Conservation (phyloP, 2,113 vertebrate species). For the Hiodon alosoides region DNA sequence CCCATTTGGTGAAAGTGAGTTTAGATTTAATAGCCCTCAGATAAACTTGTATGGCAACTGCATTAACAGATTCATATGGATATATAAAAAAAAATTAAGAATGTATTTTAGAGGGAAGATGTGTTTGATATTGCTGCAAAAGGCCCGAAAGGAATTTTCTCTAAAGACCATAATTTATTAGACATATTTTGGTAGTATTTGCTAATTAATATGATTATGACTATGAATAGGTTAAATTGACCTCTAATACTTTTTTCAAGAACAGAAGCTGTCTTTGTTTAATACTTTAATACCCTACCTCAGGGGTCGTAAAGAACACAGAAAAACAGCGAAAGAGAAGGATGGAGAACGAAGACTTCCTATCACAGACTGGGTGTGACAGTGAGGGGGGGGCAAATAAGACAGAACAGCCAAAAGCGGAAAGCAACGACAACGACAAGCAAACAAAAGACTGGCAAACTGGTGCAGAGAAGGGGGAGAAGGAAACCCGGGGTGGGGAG, state of each 20-base stretch:
- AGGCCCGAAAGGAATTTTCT: too few species aligned
- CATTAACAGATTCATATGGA: too few species aligned
- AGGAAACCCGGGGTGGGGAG: conserved; percentile 23
- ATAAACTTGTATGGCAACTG: neutral
- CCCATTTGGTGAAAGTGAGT: neutral
- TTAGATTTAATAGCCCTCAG: neutral
- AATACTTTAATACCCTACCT: neutral
- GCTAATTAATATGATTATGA: too few species aligned
- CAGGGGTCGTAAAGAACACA: conserved; percentile 7
- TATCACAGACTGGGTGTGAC: conserved; percentile 26
- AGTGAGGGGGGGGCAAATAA: conserved; percentile 24
- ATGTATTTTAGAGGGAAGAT: too few species aligned
- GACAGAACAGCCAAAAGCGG: conserved; percentile 55
- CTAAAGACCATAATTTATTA: too few species aligned
- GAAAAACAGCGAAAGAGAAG: conserved; percentile 27
- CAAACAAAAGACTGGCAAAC: neutral
- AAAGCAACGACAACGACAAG: conserved; percentile 22
- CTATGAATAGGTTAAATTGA: too few species aligned
- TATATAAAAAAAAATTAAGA: too few species aligned
- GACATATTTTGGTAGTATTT: too few species aligned
- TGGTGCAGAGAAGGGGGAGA: conserved; percentile 13
- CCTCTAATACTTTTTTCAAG: too few species aligned
- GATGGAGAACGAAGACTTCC: conserved; percentile 53
- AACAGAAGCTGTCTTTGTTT: neutral
- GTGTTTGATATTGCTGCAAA: too few species aligned